A percentile compares a stretch with the other conserved stretches of the same genome.
Evolutionary conservation across 2,797 vertebrate species (phyloP).

Genomic region (Varecia variegata): DNA sequence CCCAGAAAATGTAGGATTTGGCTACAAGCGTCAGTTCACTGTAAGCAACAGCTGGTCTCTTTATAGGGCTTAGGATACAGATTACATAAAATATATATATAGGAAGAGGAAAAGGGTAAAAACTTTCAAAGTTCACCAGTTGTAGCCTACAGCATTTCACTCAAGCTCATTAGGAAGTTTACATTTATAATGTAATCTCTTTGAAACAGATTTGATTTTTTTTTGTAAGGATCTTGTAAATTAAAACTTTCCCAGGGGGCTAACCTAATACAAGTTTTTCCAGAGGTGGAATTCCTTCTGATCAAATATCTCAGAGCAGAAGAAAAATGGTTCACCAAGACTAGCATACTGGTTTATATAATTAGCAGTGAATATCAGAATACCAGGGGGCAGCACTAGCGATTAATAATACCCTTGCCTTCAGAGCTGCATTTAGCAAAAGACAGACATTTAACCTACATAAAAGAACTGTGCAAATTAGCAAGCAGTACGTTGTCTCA

Average conservation of each 20-base stretch:
- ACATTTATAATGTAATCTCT: constrained; percentile 86
- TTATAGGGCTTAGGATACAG: constrained; percentile 82
- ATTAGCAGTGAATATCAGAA: constrained; percentile 65
- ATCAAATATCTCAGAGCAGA: constrained; percentile 68
- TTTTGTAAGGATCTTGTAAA: constrained; percentile 85
- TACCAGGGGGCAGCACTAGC: constrained; percentile 52
- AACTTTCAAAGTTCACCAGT: constrained; percentile 84
- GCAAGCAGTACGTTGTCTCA: constrained; percentile 62
- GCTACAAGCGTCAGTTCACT: constrained; percentile 73
- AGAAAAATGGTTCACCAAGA: constrained; percentile 66
- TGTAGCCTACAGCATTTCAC: constrained; percentile 85
- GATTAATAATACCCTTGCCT: constrained; percentile 64
- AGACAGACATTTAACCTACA: constrained; percentile 63
- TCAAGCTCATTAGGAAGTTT: constrained; percentile 86
- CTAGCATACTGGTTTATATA: constrained; percentile 35
- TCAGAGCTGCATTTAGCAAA: constrained; percentile 59
- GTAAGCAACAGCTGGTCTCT: constrained; percentile 83
- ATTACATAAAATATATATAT: constrained; percentile 80
- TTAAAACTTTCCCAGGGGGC: constrained; percentile 85
- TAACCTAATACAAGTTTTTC: constrained; percentile 78
- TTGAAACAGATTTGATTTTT: constrained; percentile 86
- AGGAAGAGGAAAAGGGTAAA: constrained; percentile 80
- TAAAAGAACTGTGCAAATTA: constrained; percentile 72
- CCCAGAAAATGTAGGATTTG: constrained; percentile 72
- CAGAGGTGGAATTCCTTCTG: constrained; percentile 80